A percentile compares a stretch with the other conserved stretches of the same genome.
Evolutionary conservation across 2,113 vertebrate species (phyloP).

Genomic region (Chinchilla lanigera): DNA sequence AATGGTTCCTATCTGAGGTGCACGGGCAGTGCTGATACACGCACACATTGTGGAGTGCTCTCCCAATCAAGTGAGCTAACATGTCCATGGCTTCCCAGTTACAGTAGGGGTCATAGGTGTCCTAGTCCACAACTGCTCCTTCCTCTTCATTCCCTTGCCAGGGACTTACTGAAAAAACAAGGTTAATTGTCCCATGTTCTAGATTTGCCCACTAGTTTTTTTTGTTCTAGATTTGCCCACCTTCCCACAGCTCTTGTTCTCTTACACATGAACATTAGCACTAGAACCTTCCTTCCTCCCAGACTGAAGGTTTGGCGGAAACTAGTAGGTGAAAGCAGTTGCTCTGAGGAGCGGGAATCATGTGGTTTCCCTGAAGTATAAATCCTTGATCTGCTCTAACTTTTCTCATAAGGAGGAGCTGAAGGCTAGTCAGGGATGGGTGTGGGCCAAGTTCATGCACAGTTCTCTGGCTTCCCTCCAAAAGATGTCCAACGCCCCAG

Average conservation of each 20-base stretch:
- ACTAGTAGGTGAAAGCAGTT: neutral
- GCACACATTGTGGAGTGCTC: neutral
- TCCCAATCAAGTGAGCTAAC: neutral
- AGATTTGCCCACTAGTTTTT: too few species aligned
- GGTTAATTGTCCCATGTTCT: neutral
- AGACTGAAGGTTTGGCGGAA: neutral
- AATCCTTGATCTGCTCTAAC: neutral
- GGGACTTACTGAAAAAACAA: neutral
- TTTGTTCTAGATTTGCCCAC: neutral
- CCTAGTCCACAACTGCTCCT: neutral
- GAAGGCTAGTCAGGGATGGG: neutral
- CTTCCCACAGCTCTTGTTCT: neutral
- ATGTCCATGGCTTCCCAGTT: neutral
- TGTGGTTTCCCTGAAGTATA: neutral
- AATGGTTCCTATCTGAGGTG: neutral
- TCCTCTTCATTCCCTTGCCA: neutral
- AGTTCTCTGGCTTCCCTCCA: neutral
- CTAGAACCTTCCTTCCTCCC: neutral
- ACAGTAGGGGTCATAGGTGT: too few species aligned
- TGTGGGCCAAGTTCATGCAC: neutral
- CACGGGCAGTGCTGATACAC: neutral
- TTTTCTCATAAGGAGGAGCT: neutral
- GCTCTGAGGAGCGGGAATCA: neutral
- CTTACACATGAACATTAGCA: neutral
- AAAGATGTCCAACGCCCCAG: neutral